Evolutionary conservation across 1,140 invertebrate genomes (phyloP), one percentile per base, ranked within the genome.

Genomic region (Achroia grisella): DNA sequence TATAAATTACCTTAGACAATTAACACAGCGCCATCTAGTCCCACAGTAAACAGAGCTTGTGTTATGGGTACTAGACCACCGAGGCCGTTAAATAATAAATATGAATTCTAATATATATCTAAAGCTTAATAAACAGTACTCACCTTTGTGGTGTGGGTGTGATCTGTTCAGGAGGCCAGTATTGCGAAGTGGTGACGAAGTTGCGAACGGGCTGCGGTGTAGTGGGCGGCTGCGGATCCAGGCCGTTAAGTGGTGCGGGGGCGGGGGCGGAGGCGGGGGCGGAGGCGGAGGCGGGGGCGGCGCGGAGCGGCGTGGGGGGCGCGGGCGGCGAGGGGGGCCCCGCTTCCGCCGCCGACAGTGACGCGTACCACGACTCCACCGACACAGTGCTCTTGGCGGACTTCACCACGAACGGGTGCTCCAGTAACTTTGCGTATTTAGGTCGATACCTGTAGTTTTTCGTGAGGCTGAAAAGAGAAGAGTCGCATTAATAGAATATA

Each of bases 401-500:
- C 48, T 91, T 91, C 75, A 91, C 91, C 14, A 99, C 92, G 85
- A 99, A 99, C 14, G 93, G 89, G 76, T 98, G 95, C 56, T 95
- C 91, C 63, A 99, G 88, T 1, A 99, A 88, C 75, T 96, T 92
- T 40, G 91, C 91, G 87, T 99, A 99, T 86, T 99, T 99, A 43
- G 97, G 97, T 52, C 98, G 90, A 56, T 95, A 88, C 69, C 92
- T 90, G 71, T 95, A 96, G 87, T 98, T 93, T 87, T 99, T 99
- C 56, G 93, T 96, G 72, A 99, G 89, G 87, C 97, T 98, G 84
- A 61, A 91, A 88, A 55, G 48, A 65, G 48, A 28, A 46, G 17
- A 6, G 27, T 34, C 35, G n/a, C n/a, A 12, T 28, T 11, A 39
- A 40, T 9, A 23, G 23, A 46, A 13, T 34, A 28, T 27, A 36